Evolutionary conservation across 2,888 invertebrate species (phyloP).

Genomic region (Philereme transversata): DNA sequence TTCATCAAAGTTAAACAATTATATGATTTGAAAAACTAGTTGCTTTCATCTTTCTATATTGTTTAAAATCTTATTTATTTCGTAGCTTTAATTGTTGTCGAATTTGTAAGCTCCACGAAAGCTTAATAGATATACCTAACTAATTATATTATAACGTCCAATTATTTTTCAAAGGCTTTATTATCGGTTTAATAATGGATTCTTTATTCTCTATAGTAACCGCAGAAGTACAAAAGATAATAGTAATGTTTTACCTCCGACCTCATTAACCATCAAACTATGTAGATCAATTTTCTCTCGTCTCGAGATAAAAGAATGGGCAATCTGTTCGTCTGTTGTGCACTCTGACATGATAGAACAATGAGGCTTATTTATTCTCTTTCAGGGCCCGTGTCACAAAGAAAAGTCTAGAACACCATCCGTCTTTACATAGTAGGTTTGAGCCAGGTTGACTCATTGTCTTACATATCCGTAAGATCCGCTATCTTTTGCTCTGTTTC

Average conservation of each 20-base stretch:
- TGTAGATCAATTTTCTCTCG: constrained; percentile 2
- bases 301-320: constrained; percentile 2
- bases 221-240: neutral
- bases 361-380: constrained; percentile 10
- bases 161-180: too few relatives aligned
- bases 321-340: constrained; percentile 8
- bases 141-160: neutral
- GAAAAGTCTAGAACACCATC: constrained; percentile 4
- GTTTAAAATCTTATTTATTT: constrained; percentile 3
- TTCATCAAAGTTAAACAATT: constrained; percentile 12
- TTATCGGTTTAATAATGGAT: neutral
- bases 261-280: constrained; percentile 1
- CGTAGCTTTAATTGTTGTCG: neutral
- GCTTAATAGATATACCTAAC: too few relatives aligned
- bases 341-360: constrained; percentile 13
- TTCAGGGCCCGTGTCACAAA: constrained; percentile 10
- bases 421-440: constrained; percentile 1
- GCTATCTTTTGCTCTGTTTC: too few relatives aligned
- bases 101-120: neutral
- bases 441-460: neutral
- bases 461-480: too few relatives aligned
- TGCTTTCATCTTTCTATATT: neutral
- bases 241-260: neutral
- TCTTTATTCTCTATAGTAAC: neutral
- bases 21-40: too few relatives aligned